These are phyloP conservation scores for Strongylocentrotus purpuratus DNA, from an alignment of 35 echinoderm and acorn worm genomes.

Conservation along the genomic window DNA sequence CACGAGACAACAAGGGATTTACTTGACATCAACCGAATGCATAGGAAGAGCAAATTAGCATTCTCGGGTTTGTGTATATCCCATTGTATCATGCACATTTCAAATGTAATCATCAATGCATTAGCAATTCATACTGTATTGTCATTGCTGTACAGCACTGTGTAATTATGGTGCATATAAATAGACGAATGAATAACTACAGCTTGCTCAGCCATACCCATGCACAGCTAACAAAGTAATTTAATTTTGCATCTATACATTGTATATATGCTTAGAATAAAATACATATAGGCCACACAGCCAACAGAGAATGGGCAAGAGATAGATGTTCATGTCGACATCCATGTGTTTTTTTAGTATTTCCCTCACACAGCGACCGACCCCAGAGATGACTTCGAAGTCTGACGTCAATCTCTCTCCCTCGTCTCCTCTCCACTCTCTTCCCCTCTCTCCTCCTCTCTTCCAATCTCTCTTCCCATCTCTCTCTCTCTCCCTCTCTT, in stretches of 20 bases:
- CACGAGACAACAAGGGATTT: background rate
- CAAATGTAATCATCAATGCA: background rate
- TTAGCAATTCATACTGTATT: background rate
- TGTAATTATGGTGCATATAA: background rate
- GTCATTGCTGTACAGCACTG: background rate
- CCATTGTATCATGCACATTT: background rate
- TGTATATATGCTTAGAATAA: background rate
- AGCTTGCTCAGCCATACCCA: background rate
- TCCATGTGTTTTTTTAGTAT: slow-evolving; percentile 24
- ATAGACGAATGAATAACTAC: background rate
- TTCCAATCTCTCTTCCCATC: background rate
- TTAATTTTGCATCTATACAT: background rate
- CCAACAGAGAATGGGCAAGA: background rate
- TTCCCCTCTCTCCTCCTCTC: background rate
- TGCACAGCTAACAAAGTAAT: background rate
- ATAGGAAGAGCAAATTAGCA: slow-evolving; percentile 12
- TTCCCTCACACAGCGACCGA: background rate
- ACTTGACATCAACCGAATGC: background rate
- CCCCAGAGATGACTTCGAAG: background rate
- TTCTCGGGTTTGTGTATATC: background rate
- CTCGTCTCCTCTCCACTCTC: background rate
- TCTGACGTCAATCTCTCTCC: slow-evolving; percentile 30
- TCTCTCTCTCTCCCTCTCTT: background rate
- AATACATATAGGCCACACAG: background rate
- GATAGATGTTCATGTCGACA: background rate